A percentile compares a stretch with the other conserved stretches of the same genome.
Conservation (phyloP, 2,113 vertebrate species). For the Psittacula cyanocephala region DNA sequence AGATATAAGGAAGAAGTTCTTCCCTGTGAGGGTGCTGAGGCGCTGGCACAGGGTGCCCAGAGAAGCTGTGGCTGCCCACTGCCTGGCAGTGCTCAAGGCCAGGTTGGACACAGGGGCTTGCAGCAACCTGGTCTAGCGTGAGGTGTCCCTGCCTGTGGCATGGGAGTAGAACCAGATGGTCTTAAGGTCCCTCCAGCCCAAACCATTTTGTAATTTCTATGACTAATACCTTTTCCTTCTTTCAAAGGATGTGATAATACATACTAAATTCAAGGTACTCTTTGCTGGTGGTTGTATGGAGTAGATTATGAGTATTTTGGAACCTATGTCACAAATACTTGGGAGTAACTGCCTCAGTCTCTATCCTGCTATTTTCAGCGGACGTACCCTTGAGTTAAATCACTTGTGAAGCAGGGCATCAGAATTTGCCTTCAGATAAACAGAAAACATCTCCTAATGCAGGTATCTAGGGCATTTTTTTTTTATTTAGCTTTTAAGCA, state of each 20-base stretch:
- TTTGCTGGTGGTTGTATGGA: background rate
- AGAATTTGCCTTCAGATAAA: constrained; percentile 14
- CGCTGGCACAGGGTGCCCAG: background rate
- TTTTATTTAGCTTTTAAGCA: constrained; percentile 31
- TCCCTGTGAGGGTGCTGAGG: background rate
- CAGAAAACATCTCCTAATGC: constrained; percentile 17
- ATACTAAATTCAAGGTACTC: background rate
- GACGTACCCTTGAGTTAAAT: background rate
- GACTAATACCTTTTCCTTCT: background rate
- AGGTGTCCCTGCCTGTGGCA: background rate
- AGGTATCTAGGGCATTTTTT: constrained; percentile 34
- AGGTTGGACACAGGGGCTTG: background rate
- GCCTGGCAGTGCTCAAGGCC: background rate
- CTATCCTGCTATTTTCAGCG: background rate
- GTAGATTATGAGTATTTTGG: background rate
- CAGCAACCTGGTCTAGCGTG: too few relatives aligned
- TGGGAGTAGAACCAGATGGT: background rate
- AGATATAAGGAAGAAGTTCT: background rate
- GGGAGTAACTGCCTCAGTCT: background rate
- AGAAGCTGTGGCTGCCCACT: background rate
- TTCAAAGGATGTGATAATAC: background rate
- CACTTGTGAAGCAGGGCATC: background rate
- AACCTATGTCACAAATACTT: background rate
- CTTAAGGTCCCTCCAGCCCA: background rate
- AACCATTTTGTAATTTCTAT: background rate